Evolutionary conservation across 1,140 invertebrate species (phyloP), one percentile per base, ranked within the genome.

Genomic region (Ceratosolen fusciceps): DNA sequence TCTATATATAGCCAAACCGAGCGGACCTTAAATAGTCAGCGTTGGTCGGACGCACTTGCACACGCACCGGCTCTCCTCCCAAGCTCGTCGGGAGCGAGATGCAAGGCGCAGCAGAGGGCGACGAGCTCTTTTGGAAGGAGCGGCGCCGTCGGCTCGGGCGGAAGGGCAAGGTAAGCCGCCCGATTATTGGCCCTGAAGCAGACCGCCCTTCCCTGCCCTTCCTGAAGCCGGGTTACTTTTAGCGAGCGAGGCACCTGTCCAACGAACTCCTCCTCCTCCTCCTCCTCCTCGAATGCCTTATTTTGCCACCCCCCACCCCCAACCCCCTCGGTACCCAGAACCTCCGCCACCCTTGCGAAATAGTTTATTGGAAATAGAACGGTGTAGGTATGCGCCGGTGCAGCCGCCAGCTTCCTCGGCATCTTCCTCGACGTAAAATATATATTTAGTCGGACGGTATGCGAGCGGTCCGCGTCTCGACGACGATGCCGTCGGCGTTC

Each of bases 1-100:
- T 86, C 89, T 90, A 90, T 87, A 84, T 90, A 90, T 90, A 90
- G 90, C 84, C 83, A 71, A 80, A 87, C 81, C 83, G 83, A 84
- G 86, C 88, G 84, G 86, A 87, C 88, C 88, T 88, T 89, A 90
- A 90, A 90, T 90, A 90, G 89, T 84, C 83, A 39, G 82, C 79
- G 60, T 34, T 81, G 52, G 71, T 79, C 70, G 65, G 74, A 43
- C 70, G 16, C 78, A 73, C 80, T 80, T 80, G 76, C 81, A 79
- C 78, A n/a, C 2, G 14, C 54, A 26, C 49, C 74, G 80, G 81
- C 80, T 58, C 80, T 81, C 81, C 82, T 81, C 78, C 81, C 77
- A 73, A n/a, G n/a, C n/a, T 72, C 77, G 7, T n/a, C n/a, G n/a
- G n/a, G n/a, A n/a, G n/a, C 77, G 21, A 47, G 67, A 67, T 54